Conservation (phyloP, 1,140 invertebrate genomes). For the Bombus superbus region DNA sequence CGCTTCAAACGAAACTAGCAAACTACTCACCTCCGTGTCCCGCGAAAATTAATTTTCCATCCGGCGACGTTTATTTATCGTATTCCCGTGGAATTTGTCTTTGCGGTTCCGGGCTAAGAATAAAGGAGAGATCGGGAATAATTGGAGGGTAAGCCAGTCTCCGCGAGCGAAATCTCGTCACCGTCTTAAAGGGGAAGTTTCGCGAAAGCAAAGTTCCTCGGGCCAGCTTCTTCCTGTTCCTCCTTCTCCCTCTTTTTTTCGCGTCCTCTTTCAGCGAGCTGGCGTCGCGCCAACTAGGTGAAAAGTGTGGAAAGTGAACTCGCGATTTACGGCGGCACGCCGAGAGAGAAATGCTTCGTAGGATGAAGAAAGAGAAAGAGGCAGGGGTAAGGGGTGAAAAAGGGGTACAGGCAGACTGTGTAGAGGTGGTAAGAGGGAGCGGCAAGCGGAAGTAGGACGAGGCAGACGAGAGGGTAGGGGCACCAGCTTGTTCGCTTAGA, state of each 20-base stretch:
- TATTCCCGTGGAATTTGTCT: background rate
- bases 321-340: constrained; percentile 74
- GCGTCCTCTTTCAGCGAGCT: constrained; percentile 61
- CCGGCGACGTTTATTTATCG: background rate
- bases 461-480: background rate
- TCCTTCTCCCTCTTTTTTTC: constrained; percentile 48
- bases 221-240: constrained; percentile 52
- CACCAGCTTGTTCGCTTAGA: constrained; percentile 64
- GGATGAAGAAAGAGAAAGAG: background rate
- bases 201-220: constrained; percentile 76
- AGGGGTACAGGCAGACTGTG: constrained; percentile 10
- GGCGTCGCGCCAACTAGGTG: constrained; percentile 81
- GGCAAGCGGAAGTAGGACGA: constrained; percentile 44
- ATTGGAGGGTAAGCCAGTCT: constrained; percentile 34
- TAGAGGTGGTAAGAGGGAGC: background rate
- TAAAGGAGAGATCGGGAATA: constrained; percentile 34
- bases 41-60: background rate
- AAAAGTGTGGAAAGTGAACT: constrained; percentile 82
- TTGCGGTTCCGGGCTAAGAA: background rate
- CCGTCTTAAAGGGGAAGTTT: constrained; percentile 82
- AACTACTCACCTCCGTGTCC: background rate
- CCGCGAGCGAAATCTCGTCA: background rate
- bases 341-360: constrained; percentile 5
- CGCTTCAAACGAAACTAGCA: background rate
- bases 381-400: background rate